phyloP scores from a whole-genome alignment of 2,113 vertebrate genomes.

The Butastur rufipennis region DNA sequence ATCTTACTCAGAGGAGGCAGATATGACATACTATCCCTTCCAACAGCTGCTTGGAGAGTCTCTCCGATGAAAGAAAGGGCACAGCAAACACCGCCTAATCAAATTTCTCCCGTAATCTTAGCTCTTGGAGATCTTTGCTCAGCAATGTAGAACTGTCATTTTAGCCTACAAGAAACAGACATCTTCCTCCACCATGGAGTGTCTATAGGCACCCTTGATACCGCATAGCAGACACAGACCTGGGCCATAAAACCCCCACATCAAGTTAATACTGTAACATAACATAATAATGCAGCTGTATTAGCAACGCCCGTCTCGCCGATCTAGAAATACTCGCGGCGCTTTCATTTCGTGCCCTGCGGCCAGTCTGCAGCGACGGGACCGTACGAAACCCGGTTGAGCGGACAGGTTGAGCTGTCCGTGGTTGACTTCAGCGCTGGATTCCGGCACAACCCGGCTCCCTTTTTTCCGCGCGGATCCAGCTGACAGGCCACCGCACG shows the following conservation, averaged over 20 bases:
- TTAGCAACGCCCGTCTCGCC: background rate
- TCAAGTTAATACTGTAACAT: background rate
- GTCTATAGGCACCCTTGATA: background rate
- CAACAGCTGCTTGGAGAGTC: background rate
- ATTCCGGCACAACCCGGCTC: background rate
- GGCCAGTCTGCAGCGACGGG: accelerated
- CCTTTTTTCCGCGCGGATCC: background rate
- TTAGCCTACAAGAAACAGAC: background rate
- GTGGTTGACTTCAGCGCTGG: accelerated
- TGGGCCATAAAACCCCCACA: background rate
- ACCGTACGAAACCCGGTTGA: accelerated
- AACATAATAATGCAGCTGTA: background rate
- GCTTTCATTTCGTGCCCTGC: background rate
- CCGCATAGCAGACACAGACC: background rate
- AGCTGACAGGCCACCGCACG: accelerated
- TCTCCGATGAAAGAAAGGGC: background rate
- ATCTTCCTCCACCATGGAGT: background rate
- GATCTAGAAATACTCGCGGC: background rate
- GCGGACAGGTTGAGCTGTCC: too few species aligned
- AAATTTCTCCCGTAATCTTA: background rate
- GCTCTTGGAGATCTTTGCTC: background rate
- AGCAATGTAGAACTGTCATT: background rate
- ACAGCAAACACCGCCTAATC: background rate
- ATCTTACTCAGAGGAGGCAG: background rate
- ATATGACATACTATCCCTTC: background rate